Conservation (phyloP, 2,888 invertebrate species). For the Acronicta psi region DNA sequence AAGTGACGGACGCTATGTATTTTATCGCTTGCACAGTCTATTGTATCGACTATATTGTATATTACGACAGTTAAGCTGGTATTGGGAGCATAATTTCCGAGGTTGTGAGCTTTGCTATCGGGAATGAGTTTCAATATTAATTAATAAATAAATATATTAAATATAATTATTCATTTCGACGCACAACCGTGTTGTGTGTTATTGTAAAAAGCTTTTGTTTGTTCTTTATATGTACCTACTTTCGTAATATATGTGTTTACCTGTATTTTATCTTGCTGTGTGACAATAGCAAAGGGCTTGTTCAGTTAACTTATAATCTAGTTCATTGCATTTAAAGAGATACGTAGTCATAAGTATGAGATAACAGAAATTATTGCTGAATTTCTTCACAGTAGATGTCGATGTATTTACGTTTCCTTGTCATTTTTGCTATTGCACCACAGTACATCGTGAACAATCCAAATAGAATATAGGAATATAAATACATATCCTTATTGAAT, state of each 20-base stretch:
- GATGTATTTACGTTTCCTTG: slow-evolving; percentile 56
- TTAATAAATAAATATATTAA: slow-evolving; percentile 68
- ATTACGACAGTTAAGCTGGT: slow-evolving; percentile 85
- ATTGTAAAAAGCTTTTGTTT: slow-evolving; percentile 85
- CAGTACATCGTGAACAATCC: slow-evolving; percentile 77
- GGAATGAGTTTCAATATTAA: slow-evolving; percentile 85
- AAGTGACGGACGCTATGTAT: slow-evolving; percentile 54
- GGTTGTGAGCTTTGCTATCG: slow-evolving; percentile 88
- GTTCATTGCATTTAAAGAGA: slow-evolving; percentile 83
- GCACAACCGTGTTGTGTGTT: slow-evolving; percentile 86
- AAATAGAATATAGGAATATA: slow-evolving; percentile 83
- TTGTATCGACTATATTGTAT: slow-evolving; percentile 74
- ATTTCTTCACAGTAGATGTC: slow-evolving; percentile 74
- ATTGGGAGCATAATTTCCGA: slow-evolving; percentile 89
- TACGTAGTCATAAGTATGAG: slow-evolving; percentile 80
- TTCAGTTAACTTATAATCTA: slow-evolving; percentile 72
- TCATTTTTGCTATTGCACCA: slow-evolving; percentile 82
- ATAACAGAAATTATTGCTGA: slow-evolving; percentile 64
- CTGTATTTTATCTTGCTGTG: slow-evolving; percentile 79
- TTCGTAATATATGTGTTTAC: slow-evolving; percentile 78
- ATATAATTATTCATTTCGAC: slow-evolving; percentile 77
- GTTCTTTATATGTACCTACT: slow-evolving; percentile 83
- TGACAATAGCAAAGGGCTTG: slow-evolving; percentile 82
- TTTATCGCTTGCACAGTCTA: slow-evolving; percentile 71
- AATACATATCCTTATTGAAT: slow-evolving; percentile 88